These are phyloP conservation scores for Lophotis ruficrista DNA, from an alignment of 2,113 vertebrate species.

Conservation along the genomic window DNA sequence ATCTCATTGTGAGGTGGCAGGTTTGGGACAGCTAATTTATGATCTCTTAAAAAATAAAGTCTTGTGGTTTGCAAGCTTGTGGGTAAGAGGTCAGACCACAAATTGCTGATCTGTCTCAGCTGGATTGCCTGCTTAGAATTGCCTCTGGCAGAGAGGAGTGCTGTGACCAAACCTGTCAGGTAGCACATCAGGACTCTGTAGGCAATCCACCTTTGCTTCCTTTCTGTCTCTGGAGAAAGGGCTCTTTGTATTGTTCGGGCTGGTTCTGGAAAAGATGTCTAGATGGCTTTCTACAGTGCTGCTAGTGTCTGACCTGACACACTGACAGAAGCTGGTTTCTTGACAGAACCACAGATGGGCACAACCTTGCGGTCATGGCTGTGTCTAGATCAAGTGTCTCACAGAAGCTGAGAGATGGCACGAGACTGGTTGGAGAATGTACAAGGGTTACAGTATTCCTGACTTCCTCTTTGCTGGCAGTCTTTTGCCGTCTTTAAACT, in stretches of 20 bases:
- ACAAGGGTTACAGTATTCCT: neutral
- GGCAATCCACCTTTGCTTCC: neutral
- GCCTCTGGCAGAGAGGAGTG: neutral
- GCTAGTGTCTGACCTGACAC: neutral
- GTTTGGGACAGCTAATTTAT: neutral
- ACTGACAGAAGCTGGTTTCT: neutral
- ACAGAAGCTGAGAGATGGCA: neutral
- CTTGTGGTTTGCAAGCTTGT: neutral
- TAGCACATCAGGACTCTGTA: neutral
- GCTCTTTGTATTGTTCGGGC: neutral
- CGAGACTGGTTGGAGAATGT: neutral
- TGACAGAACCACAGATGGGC: neutral
- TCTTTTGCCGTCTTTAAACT: neutral
- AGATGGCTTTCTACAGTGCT: neutral
- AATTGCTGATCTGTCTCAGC: neutral
- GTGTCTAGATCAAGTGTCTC: neutral
- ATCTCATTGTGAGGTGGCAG: neutral
- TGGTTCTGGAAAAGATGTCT: neutral
- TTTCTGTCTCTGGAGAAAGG: neutral
- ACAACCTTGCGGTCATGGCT: neutral
- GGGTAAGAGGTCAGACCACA: neutral
- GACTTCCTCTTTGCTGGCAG: neutral
- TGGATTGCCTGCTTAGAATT: neutral
- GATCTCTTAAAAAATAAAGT: neutral
- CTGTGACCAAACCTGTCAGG: neutral